phyloP scores from a whole-genome alignment of 1,140 invertebrate species.

The Brachionus rubens region DNA sequence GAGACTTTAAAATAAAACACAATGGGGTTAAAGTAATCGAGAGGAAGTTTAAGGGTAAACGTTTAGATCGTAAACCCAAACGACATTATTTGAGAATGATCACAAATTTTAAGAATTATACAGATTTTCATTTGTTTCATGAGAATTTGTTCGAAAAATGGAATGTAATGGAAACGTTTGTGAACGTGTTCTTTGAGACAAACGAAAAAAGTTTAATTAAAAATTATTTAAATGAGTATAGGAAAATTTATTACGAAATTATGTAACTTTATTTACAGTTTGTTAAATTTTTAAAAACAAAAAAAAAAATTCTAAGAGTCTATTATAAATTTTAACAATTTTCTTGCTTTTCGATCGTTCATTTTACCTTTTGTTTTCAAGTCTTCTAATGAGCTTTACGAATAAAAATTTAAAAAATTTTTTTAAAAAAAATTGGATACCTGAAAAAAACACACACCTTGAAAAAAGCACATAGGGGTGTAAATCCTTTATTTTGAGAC shows the following conservation, averaged over 20 bases:
- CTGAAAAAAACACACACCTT: too few relatives aligned
- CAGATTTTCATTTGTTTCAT: conserved; percentile 28
- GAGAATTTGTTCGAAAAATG: not conserved
- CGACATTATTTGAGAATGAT: not conserved
- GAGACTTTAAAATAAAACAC: not conserved
- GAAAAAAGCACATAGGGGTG: too few relatives aligned
- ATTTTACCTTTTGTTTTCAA: conserved; percentile 39
- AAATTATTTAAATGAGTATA: conserved; percentile 10
- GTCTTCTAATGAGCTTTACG: conserved; percentile 11
- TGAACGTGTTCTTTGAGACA: not conserved
- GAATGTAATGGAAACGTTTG: not conserved
- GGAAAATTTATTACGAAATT: not conserved
- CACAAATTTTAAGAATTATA: conserved; percentile 2
- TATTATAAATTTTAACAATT: conserved; percentile 35
- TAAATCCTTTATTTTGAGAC: too few relatives aligned
- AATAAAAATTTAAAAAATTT: not conserved
- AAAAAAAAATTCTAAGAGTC: conserved; percentile 2
- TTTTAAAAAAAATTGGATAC: not conserved
- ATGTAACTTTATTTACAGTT: conserved; percentile 3
- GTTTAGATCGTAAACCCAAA: not conserved
- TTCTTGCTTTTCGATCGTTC: conserved; percentile 43
- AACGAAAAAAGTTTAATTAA: not conserved
- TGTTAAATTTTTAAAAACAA: not conserved
- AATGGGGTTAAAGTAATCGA: not conserved
- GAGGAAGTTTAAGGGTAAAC: not conserved